phyloP scores from a whole-genome alignment of 2,888 invertebrate species.

The Dione vanillae region DNA sequence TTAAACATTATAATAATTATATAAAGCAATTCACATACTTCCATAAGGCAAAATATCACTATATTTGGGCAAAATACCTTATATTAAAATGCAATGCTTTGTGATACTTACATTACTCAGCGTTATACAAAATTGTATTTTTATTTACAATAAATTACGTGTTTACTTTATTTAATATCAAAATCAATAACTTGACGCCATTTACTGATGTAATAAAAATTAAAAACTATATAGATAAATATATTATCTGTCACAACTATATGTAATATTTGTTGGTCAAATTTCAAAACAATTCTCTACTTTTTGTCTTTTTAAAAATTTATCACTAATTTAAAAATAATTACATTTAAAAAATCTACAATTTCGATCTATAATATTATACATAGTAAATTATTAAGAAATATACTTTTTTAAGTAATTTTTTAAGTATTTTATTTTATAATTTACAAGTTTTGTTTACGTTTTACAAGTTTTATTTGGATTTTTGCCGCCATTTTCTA shows the following conservation, averaged over 20 bases:
- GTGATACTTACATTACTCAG: neutral
- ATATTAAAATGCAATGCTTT: slow-evolving; percentile 20
- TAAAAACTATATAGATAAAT: neutral
- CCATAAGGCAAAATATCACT: slow-evolving; percentile 40
- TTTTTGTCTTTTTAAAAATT: slow-evolving; percentile 6
- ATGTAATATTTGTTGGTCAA: neutral
- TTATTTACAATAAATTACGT: neutral
- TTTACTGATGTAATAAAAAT: neutral
- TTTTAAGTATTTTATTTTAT: neutral
- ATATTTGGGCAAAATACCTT: slow-evolving; percentile 36
- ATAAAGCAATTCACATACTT: slow-evolving; percentile 38
- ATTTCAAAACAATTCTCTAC: neutral
- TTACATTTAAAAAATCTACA: neutral
- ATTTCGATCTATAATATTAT: neutral
- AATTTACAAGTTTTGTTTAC: neutral
- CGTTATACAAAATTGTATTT: slow-evolving; percentile 1
- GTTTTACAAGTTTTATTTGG: neutral
- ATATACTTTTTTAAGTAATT: neutral
- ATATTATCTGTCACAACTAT: neutral
- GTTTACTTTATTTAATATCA: neutral
- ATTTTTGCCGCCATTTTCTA: slow-evolving; percentile 10
- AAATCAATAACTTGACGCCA: neutral
- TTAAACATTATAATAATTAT: slow-evolving; percentile 47
- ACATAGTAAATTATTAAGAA: neutral
- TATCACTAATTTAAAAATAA: slow-evolving; percentile 9